Evolutionary conservation across 1,140 invertebrate genomes (phyloP).

Genomic region (Danaus plexippus): DNA sequence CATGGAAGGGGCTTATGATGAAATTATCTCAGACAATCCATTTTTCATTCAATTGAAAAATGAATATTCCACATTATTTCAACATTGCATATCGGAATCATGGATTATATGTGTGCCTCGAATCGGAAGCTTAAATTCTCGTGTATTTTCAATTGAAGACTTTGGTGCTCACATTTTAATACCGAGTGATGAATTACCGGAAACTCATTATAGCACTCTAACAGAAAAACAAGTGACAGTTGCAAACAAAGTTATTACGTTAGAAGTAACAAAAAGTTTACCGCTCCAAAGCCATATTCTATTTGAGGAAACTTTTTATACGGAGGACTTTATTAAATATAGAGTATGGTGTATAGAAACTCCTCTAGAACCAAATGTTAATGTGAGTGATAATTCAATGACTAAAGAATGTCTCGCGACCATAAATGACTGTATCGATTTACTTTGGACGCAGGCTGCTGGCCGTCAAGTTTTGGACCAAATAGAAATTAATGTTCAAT

Average conservation of each 20-base stretch:
- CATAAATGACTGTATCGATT: conserved; percentile 82
- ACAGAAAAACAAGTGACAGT: conserved; percentile 76
- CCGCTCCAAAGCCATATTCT: conserved; percentile 76
- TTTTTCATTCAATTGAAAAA: conserved; percentile 80
- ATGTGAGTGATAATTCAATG: conserved; percentile 46
- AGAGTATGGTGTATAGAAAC: conserved; percentile 84
- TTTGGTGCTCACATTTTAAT: conserved; percentile 83
- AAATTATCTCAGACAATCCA: conserved; percentile 83
- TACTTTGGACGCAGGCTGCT: conserved; percentile 81
- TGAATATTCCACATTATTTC: conserved; percentile 75
- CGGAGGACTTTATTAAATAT: conserved; percentile 81
- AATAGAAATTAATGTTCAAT: conserved; percentile 64
- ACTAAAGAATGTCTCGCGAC: conserved; percentile 73
- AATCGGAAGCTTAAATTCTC: conserved; percentile 74
- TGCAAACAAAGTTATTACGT: conserved; percentile 73
- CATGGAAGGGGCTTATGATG: conserved; percentile 78
- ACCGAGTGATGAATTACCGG: conserved; percentile 73
- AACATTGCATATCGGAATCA: conserved; percentile 77
- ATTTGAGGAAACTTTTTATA: conserved; percentile 91
- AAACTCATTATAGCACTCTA: conserved; percentile 75
- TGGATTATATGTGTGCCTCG: conserved; percentile 87
- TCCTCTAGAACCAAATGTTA: conserved; percentile 72
- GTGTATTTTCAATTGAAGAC: conserved; percentile 75
- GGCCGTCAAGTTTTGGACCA: conserved; percentile 78
- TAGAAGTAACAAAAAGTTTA: conserved; percentile 71